phyloP scores from a whole-genome alignment of 2,797 vertebrate species.

The Poeciliopsis gracilis region DNA sequence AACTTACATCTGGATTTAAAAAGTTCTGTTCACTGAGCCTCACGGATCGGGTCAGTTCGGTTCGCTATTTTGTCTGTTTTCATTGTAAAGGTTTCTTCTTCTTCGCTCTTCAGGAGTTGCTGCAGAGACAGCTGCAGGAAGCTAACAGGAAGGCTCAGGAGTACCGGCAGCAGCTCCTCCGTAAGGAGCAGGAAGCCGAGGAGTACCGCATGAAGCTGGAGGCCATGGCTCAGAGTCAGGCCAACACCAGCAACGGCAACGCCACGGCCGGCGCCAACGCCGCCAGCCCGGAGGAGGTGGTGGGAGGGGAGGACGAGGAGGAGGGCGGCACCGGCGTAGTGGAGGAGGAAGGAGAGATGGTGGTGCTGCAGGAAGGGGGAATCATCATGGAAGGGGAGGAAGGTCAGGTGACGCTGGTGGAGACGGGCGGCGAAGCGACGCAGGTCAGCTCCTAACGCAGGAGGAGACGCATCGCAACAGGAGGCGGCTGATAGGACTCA shows the following conservation, averaged over 20 bases:
- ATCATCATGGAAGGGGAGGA: conserved; percentile 80
- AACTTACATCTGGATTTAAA: too few species aligned
- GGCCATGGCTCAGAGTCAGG: conserved; percentile 80
- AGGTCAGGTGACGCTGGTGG: conserved; percentile 81
- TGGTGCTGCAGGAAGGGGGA: conserved; percentile 79
- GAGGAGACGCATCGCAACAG: conserved; percentile 9
- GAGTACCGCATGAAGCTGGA: conserved; percentile 85
- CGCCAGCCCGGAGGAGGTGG: conserved; percentile 71
- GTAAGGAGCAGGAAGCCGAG: conserved; percentile 90
- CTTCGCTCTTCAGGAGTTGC: conserved; percentile 59
- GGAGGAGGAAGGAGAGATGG: conserved; percentile 74
- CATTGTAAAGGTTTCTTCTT: neutral
- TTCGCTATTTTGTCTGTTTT: neutral
- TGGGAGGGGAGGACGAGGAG: conserved; percentile 70
- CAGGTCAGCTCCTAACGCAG: conserved; percentile 74
- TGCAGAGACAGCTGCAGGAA: conserved; percentile 85
- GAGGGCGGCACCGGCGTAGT: conserved; percentile 54
- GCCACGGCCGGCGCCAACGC: neutral
- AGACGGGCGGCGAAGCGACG: conserved; percentile 65
- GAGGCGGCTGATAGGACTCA: conserved; percentile 22
- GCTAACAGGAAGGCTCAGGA: conserved; percentile 86
- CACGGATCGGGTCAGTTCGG: neutral
- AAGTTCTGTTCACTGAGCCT: too few species aligned
- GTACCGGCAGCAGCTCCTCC: conserved; percentile 86
- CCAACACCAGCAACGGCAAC: conserved; percentile 40